Base-by-base conservation (phyloP, 2,888 invertebrate species). In the Drosophila kuntzei region DNA sequence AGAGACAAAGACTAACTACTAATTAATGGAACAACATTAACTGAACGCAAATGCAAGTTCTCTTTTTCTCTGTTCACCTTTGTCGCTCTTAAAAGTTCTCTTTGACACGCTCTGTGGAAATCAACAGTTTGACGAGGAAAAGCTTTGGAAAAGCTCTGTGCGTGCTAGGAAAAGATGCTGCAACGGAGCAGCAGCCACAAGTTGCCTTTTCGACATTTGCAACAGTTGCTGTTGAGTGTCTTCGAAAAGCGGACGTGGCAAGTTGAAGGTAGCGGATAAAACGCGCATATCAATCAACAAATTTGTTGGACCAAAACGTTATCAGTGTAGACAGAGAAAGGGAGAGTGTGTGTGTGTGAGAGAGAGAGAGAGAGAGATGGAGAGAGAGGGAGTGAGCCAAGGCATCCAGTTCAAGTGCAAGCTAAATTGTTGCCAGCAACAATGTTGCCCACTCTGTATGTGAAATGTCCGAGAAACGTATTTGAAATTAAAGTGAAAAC, bases 191-290 rank as follows among this genome's bases (percentile, higher is more conserved):
- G 59, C 65, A 64, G 75, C 84, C 82, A 88, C 88, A 89, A 88
- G 88, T 88, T 88, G 88, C 81, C 74, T 75, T 89, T 83, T 79
- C 74, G 76, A 74, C 36, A 71, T 80, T 79, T 89, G 90, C 88
- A 90, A 89, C 90, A 88, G 88, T 88, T 90, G 90, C 89, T 89
- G 90, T 81, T 78, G 77, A 89, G 89, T 89, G 83, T 77, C 84
- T 84, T 82, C 63, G 74, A 79, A 83, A 84, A 78, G 78, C 84
- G 84, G 90, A 89, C 89, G 89, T 86, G 89, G 72, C 75, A 77
- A 66, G 27, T 43, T 46, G 66, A 67, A 86, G 84, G 89, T 87
- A 82, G 64, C 79, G 75, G 68, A 75, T 7, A 54, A 41, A 73
- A 22, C 68, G 66, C 75, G 87, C 37, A 39, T 44, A 59, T 36